phyloP scores from a whole-genome alignment of 2,888 invertebrate genomes.

The Eudemis profundana region DNA sequence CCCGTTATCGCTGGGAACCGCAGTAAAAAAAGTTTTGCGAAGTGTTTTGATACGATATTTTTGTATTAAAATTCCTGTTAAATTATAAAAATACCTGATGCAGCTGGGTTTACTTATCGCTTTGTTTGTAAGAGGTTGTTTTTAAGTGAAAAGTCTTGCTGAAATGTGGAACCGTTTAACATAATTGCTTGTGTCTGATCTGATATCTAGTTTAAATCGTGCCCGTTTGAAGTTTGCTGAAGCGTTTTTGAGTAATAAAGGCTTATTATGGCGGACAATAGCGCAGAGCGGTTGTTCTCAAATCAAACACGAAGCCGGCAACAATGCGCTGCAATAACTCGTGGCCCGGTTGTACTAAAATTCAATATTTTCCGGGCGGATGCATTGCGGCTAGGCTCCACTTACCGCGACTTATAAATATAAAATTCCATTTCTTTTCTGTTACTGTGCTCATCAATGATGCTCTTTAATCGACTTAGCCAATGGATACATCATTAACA shows the following conservation, averaged over 20 bases:
- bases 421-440: not conserved
- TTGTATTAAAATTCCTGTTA: conserved; percentile 70
- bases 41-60: conserved; percentile 60
- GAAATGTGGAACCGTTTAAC: conserved; percentile 9
- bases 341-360: conserved; percentile 66
- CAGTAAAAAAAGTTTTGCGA: conserved; percentile 64
- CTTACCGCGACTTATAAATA: conserved; percentile 49
- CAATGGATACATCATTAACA: no score
- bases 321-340: conserved; percentile 61
- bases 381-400: conserved; percentile 51
- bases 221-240: conserved; percentile 24
- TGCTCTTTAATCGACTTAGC: no score
- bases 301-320: conserved; percentile 65
- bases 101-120: conserved; percentile 26
- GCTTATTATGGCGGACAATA: conserved; percentile 32
- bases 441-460: no score
- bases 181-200: conserved; percentile 14
- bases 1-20: conserved; percentile 73
- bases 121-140: not conserved
- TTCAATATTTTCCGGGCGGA: conserved; percentile 65
- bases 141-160: conserved; percentile 23
- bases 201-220: conserved; percentile 8
- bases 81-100: conserved; percentile 47
- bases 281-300: conserved; percentile 60
- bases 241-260: conserved; percentile 38